A percentile compares a stretch with the other conserved stretches of the same genome.
phyloP scores from a whole-genome alignment of 2,797 vertebrate genomes.

The Lycodopsis pacificus region DNA sequence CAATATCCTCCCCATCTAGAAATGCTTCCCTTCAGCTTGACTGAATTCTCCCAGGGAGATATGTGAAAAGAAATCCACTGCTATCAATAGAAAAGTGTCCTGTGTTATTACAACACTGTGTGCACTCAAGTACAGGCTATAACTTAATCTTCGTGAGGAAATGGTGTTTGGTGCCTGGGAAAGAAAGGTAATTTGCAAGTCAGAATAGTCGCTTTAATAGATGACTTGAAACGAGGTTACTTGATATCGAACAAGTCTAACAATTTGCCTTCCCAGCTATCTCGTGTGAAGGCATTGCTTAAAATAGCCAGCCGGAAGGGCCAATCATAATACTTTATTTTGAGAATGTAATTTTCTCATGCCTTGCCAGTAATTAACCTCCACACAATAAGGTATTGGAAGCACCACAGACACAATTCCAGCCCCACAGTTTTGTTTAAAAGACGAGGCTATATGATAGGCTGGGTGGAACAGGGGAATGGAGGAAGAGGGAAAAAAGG shows the following conservation, averaged over 20 bases:
- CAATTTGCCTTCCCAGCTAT: constrained; percentile 86
- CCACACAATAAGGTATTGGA: constrained; percentile 86
- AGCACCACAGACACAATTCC: constrained; percentile 83
- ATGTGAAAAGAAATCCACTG: constrained; percentile 72
- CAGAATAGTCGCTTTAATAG: constrained; percentile 84
- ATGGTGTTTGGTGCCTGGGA: constrained; percentile 79
- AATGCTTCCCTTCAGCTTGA: constrained; percentile 74
- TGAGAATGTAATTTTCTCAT: constrained; percentile 89
- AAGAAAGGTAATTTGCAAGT: constrained; percentile 86
- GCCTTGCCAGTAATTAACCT: constrained; percentile 90
- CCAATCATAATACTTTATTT: constrained; percentile 88
- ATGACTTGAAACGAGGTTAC: constrained; percentile 85
- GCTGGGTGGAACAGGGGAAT: constrained; percentile 72
- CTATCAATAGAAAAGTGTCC: constrained; percentile 75
- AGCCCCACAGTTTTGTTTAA: constrained; percentile 82
- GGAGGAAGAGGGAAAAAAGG: constrained; percentile 59
- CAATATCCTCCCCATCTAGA: constrained; percentile 67
- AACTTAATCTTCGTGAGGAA: constrained; percentile 83
- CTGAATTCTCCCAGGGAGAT: constrained; percentile 69
- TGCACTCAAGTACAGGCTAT: constrained; percentile 78
- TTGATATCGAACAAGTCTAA: constrained; percentile 85
- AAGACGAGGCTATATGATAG: constrained; percentile 81
- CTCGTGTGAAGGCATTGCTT: constrained; percentile 79
- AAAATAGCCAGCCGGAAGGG: constrained; percentile 82
- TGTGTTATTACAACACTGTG: constrained; percentile 75